Percentiles rank a stretch among this genome's conserved stretches.
These are phyloP conservation scores for Neocloeon triangulifer DNA, from an alignment of 1,140 invertebrate species.

Conservation along the genomic window DNA sequence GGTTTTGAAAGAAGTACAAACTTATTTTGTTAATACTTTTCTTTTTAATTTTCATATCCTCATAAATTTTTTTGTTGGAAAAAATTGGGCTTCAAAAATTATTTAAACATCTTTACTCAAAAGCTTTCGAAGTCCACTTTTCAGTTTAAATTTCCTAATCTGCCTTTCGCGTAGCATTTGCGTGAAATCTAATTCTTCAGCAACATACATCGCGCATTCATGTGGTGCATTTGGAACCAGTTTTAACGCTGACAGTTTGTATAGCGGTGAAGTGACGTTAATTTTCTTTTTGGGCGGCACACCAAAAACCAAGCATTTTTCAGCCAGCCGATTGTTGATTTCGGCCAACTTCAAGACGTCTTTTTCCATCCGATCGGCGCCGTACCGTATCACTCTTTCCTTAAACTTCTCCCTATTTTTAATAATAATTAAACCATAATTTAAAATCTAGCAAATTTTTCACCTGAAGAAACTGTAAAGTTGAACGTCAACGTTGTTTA, in stretches of 20 bases:
- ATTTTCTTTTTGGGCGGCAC: background rate
- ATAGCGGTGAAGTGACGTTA: background rate
- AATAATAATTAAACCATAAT: no score
- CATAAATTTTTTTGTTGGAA: no score
- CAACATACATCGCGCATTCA: background rate
- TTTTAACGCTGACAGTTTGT: background rate
- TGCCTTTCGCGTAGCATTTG: background rate
- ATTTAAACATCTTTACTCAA: no score
- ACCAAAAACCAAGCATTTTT: background rate
- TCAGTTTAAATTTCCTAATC: background rate
- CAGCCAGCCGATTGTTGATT: background rate
- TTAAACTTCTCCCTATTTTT: no score
- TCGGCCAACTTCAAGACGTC: background rate
- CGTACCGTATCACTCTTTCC: background rate
- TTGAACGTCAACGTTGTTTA: background rate
- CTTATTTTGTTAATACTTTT: no score
- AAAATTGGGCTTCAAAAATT: no score
- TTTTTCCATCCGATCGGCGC: background rate
- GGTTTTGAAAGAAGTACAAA: no score
- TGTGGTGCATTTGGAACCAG: background rate
- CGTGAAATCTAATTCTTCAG: background rate
- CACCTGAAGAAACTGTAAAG: slow-evolving; percentile 2
- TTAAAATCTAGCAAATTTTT: no score
- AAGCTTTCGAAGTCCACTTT: background rate
- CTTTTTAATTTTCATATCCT: no score